A percentile compares a stretch with the other conserved stretches of the same genome.
phyloP scores from a whole-genome alignment of 1,140 invertebrate genomes.

The Caerostris darwini region DNA sequence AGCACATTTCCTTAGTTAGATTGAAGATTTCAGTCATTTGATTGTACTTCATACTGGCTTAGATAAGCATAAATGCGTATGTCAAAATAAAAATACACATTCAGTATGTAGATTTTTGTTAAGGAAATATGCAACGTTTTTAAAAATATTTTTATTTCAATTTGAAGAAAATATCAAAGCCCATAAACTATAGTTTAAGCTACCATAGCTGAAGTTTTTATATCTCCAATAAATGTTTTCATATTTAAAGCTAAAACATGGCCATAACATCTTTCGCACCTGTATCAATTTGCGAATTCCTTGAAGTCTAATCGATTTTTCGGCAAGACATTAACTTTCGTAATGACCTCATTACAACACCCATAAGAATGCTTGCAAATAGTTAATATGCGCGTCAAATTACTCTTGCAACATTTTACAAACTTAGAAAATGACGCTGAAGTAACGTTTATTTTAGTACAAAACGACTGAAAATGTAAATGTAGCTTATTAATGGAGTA shows the following conservation, averaged over 20 bases:
- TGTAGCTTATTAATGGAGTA: not conserved
- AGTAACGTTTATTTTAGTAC: not conserved
- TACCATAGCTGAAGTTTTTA: not conserved
- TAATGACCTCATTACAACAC: not conserved
- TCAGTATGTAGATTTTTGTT: no score
- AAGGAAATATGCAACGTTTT: no score
- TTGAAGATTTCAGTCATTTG: no score
- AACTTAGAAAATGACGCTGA: not conserved
- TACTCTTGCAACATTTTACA: not conserved
- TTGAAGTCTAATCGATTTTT: not conserved
- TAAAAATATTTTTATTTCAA: not conserved
- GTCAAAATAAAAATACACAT: no score
- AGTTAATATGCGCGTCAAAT: not conserved
- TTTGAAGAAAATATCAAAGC: not conserved
- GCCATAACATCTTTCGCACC: not conserved
- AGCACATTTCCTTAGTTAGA: no score
- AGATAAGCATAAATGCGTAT: no score
- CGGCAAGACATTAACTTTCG: conserved; percentile 9
- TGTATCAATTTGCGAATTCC: not conserved
- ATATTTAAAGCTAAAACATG: not conserved
- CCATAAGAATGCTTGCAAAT: not conserved
- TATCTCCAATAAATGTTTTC: not conserved
- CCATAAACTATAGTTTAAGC: not conserved
- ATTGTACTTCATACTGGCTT: no score
- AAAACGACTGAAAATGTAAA: not conserved